These are phyloP conservation scores for Phyllotreta striolata DNA, from an alignment of 2,888 invertebrate genomes.

Conservation along the genomic window DNA sequence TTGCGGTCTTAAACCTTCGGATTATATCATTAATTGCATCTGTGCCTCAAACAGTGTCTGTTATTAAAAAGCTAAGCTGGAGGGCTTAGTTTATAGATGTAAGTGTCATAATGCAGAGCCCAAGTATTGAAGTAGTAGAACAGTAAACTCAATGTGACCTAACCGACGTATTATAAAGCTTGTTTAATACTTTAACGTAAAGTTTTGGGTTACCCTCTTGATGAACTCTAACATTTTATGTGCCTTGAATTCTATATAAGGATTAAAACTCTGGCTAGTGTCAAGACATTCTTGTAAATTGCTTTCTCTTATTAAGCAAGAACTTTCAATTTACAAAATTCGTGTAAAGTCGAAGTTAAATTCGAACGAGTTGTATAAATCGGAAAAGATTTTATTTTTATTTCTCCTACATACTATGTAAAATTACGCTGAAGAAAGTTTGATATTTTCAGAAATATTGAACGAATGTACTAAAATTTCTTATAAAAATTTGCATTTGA, in stretches of 20 bases:
- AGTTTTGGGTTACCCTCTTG: slow-evolving; percentile 16
- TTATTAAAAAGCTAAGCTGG: slow-evolving; percentile 10
- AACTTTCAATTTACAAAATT: slow-evolving; percentile 10
- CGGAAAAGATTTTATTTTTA: neutral
- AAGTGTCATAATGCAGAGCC: slow-evolving; percentile 9
- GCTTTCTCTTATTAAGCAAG: neutral
- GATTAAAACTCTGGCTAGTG: slow-evolving; percentile 10
- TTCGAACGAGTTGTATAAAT: neutral
- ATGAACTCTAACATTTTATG: slow-evolving; percentile 12
- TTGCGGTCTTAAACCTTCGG: neutral
- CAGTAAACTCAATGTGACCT: slow-evolving; percentile 3
- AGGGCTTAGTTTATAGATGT: slow-evolving; percentile 6
- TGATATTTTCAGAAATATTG: too few species aligned
- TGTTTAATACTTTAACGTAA: slow-evolving; percentile 15
- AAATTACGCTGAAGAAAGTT: neutral
- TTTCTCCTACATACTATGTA: neutral
- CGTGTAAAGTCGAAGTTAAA: neutral
- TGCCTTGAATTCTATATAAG: slow-evolving; percentile 14
- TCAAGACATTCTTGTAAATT: slow-evolving; percentile 6
- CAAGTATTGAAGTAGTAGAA: slow-evolving; percentile 11
- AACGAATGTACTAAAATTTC: too few species aligned
- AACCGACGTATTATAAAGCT: slow-evolving; percentile 14
- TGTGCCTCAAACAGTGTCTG: slow-evolving; percentile 1
- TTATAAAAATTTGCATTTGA: too few species aligned
- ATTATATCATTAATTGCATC: slow-evolving; percentile 4